Evolutionary conservation across 2,797 vertebrate species (phyloP).

Genomic region (Urophycis tenuis): DNA sequence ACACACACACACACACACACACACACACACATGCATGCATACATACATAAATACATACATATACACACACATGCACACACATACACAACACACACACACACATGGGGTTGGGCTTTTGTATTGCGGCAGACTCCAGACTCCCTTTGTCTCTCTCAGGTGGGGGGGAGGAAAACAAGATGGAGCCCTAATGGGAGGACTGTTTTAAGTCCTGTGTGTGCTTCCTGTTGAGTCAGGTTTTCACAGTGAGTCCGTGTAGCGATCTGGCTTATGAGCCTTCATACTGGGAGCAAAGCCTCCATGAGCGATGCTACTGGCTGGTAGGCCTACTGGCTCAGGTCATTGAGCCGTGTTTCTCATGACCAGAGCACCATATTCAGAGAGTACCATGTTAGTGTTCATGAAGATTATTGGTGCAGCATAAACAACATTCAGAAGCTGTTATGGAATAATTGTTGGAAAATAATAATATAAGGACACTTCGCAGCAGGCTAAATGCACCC

Average conservation of each 20-base stretch:
- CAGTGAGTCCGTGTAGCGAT: slow-evolving; percentile 15
- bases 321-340: not conserved
- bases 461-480: not conserved
- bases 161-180: slow-evolving; percentile 43
- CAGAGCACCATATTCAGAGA: not conserved
- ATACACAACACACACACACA: not conserved
- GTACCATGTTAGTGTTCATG: not conserved
- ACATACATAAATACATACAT: no score
- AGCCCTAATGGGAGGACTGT: slow-evolving; percentile 51
- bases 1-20: no score
- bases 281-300: no score
- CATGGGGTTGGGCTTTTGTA: slow-evolving; percentile 51
- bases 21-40: not conserved
- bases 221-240: slow-evolving; percentile 40
- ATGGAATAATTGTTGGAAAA: not conserved
- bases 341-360: not conserved
- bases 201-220: slow-evolving; percentile 33
- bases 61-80: not conserved
- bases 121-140: slow-evolving; percentile 42
- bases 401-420: not conserved
- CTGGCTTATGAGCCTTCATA: not conserved
- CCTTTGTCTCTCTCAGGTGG: slow-evolving; percentile 51
- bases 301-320: no score
- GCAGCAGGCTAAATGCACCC: slow-evolving; percentile 12
- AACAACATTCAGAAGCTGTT: not conserved